These are phyloP conservation scores for Papilio machaon DNA, from an alignment of 1,140 invertebrate genomes.

Conservation along the genomic window DNA sequence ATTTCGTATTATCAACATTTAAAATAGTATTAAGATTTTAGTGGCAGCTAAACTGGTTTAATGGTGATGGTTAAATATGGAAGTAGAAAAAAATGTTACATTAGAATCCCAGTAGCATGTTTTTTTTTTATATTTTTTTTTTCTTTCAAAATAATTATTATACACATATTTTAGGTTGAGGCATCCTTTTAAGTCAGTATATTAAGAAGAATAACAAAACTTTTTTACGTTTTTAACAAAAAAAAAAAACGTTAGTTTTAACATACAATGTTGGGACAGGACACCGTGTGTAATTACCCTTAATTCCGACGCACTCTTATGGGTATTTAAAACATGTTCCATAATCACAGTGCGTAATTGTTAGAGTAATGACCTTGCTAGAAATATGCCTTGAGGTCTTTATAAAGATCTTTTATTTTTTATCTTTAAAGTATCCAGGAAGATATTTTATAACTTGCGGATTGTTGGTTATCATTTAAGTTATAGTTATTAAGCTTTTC, in stretches of 20 bases:
- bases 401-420: not conserved
- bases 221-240: not conserved
- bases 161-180: no score
- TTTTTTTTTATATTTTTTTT: no score
- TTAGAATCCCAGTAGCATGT: no score
- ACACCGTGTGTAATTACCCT: not conserved
- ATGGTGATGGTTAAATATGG: no score
- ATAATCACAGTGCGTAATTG: constrained; percentile 8
- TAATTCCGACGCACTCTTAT: not conserved
- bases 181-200: no score
- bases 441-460: not conserved
- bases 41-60: no score
- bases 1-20: no score
- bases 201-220: not conserved
- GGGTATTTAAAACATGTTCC: not conserved
- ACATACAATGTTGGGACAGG: not conserved
- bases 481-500: not conserved
- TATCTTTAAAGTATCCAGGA: not conserved
- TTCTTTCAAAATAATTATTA: no score
- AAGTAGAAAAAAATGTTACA: no score
- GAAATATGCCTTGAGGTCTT: not conserved
- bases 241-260: not conserved
- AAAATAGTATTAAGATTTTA: no score
- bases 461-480: not conserved
- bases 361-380: not conserved